Evolutionary conservation across 2,888 invertebrate genomes (phyloP).

Genomic region (Calliopum simillimum): DNA sequence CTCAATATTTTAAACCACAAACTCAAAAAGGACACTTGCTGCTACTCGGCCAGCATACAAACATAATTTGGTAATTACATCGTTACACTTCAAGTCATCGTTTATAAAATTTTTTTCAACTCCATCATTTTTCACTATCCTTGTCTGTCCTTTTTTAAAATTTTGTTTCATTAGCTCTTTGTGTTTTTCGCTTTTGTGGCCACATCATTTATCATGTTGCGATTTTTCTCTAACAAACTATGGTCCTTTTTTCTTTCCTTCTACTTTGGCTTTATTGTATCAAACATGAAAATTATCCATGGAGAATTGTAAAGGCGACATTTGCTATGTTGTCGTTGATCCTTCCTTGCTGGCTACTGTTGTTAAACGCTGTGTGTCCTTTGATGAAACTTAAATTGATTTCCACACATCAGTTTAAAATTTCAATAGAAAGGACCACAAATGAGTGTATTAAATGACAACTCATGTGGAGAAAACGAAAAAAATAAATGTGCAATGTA

Average conservation of each 20-base stretch:
- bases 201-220: slow-evolving; percentile 33
- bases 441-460: slow-evolving; percentile 7
- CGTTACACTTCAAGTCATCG: slow-evolving; percentile 9
- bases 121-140: background rate
- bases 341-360: slow-evolving; percentile 7
- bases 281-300: slow-evolving; percentile 28
- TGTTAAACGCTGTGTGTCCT: slow-evolving; percentile 15
- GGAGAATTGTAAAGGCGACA: slow-evolving; percentile 29
- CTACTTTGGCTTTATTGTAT: too few species aligned
- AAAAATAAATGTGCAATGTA: background rate
- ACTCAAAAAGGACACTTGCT: slow-evolving; percentile 29
- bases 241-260: slow-evolving; percentile 13
- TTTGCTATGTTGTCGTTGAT: background rate
- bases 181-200: slow-evolving; percentile 19
- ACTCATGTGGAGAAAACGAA: slow-evolving; percentile 3
- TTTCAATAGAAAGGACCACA: slow-evolving; percentile 12
- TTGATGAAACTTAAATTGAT: slow-evolving; percentile 27
- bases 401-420: slow-evolving; percentile 32
- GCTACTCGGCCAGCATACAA: slow-evolving; percentile 32
- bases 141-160: background rate
- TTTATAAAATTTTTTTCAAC: slow-evolving; percentile 28
- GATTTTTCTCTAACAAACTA: slow-evolving; percentile 15
- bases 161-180: background rate
- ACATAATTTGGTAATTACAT: slow-evolving; percentile 41
- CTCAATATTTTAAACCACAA: background rate